Evolutionary conservation across 2,888 invertebrate species (phyloP).

Genomic region (Raillietiella orientalis): DNA sequence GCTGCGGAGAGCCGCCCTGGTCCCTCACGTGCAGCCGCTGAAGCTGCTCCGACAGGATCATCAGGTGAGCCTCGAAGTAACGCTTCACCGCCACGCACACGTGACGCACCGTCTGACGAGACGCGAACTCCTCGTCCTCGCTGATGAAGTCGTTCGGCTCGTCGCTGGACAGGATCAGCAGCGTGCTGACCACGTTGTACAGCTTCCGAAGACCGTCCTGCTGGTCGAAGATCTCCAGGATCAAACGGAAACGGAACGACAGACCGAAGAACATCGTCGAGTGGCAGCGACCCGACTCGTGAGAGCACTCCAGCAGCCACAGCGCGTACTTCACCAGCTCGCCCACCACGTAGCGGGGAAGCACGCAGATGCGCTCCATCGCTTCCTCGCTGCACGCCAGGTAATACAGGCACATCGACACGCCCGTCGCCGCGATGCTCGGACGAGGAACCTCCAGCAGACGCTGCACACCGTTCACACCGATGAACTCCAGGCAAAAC

Average conservation of each 20-base stretch:
- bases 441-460: slow-evolving; percentile 67
- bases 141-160: slow-evolving; percentile 22
- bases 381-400: slow-evolving; percentile 89
- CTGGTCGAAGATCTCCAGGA: slow-evolving; percentile 76
- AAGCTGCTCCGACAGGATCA: slow-evolving; percentile 49
- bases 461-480: slow-evolving; percentile 42
- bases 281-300: slow-evolving; percentile 89
- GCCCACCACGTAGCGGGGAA: slow-evolving; percentile 39
- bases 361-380: slow-evolving; percentile 72
- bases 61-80: slow-evolving; percentile 69
- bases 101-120: slow-evolving; percentile 60
- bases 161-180: slow-evolving; percentile 47
- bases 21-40: too few species aligned
- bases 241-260: slow-evolving; percentile 67
- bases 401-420: slow-evolving; percentile 83
- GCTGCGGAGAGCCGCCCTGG: not conserved
- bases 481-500: slow-evolving; percentile 82
- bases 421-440: slow-evolving; percentile 80
- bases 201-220: slow-evolving; percentile 73
- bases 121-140: slow-evolving; percentile 68
- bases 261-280: slow-evolving; percentile 93
- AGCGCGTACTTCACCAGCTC: slow-evolving; percentile 49
- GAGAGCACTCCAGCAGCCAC: slow-evolving; percentile 83
- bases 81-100: slow-evolving; percentile 61
- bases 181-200: slow-evolving; percentile 69